These are phyloP conservation scores for Toxonevra muliebris DNA, from an alignment of 2,888 invertebrate species.

Conservation along the genomic window DNA sequence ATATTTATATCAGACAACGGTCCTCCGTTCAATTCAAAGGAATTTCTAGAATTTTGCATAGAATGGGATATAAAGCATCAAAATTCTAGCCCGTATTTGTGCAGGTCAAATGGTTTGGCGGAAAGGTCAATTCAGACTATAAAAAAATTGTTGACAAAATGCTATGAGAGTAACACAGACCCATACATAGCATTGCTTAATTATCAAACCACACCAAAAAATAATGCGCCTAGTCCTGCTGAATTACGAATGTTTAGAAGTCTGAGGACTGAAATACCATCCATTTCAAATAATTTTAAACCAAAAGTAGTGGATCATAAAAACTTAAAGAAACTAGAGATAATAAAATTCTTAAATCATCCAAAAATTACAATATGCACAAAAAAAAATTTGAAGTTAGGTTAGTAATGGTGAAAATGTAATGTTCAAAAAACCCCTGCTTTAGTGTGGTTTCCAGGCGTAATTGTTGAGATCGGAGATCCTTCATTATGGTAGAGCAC, in stretches of 20 bases:
- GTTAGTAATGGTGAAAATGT: constrained; percentile 3
- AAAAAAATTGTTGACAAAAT: constrained; percentile 1
- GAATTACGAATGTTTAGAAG: constrained; percentile 26
- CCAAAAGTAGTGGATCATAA: constrained; percentile 3
- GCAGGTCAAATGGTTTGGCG: constrained; percentile 8
- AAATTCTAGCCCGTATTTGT: constrained; percentile 7
- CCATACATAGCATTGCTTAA: constrained; percentile 25
- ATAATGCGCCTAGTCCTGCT: constrained; percentile 8
- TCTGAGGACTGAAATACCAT: constrained; percentile 24
- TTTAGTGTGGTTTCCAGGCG: constrained; percentile 21
- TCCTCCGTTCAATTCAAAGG: constrained; percentile 9
- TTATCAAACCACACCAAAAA: constrained; percentile 20
- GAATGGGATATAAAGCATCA: constrained; percentile 9
- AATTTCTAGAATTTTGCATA: constrained; percentile 9
- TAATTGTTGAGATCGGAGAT: constrained; percentile 2
- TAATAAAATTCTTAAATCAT: constrained; percentile 11
- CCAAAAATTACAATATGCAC: constrained; percentile 7
- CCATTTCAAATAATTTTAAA: constrained; percentile 10
- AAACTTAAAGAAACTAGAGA: background rate
- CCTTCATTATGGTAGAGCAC: too few relatives aligned
- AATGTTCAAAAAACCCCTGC: constrained; percentile 11
- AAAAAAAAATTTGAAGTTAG: constrained; percentile 6
- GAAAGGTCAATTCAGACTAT: constrained; percentile 13
- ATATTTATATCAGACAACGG: constrained; percentile 8
- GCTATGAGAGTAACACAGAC: constrained; percentile 13